phyloP scores from a whole-genome alignment of 2,888 invertebrate species.

The Lycia hirtaria region DNA sequence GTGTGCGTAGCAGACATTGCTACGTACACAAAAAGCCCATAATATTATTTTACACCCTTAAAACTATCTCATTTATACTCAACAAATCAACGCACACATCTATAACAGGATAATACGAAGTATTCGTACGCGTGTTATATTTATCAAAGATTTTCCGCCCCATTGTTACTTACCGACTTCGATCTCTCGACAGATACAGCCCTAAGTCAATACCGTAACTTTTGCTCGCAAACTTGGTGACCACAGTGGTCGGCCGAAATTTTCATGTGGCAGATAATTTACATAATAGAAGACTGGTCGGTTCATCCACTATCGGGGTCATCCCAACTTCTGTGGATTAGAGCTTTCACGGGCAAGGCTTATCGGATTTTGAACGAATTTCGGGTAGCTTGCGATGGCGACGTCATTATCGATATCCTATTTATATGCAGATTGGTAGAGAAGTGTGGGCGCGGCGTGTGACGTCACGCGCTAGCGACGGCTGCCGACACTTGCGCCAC shows the following conservation, averaged over 20 bases:
- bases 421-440: slow-evolving; percentile 84
- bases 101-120: slow-evolving; percentile 32
- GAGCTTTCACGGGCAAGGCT: slow-evolving; percentile 79
- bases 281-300: slow-evolving; percentile 83
- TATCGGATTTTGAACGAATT: slow-evolving; percentile 84
- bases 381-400: slow-evolving; percentile 79
- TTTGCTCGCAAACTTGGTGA: slow-evolving; percentile 74
- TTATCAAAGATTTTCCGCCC: slow-evolving; percentile 50
- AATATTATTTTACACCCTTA: not conserved
- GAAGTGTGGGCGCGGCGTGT: slow-evolving; percentile 62
- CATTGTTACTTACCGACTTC: slow-evolving; percentile 58
- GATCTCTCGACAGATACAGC: slow-evolving; percentile 67
- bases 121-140: slow-evolving; percentile 38
- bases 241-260: slow-evolving; percentile 75
- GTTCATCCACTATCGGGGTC: slow-evolving; percentile 82
- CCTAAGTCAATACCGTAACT: slow-evolving; percentile 77
- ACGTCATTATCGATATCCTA: slow-evolving; percentile 84
- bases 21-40: slow-evolving; percentile 65
- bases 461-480: slow-evolving; percentile 57
- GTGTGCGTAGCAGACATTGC: slow-evolving; percentile 70
- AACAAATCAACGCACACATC: slow-evolving; percentile 32
- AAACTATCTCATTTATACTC: slow-evolving; percentile 57
- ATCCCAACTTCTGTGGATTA: slow-evolving; percentile 82
- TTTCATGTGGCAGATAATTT: slow-evolving; percentile 82
- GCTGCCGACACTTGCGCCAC: slow-evolving; percentile 43